Conservation (phyloP, 1,140 invertebrate genomes). For the Meteorus sp. region DNA sequence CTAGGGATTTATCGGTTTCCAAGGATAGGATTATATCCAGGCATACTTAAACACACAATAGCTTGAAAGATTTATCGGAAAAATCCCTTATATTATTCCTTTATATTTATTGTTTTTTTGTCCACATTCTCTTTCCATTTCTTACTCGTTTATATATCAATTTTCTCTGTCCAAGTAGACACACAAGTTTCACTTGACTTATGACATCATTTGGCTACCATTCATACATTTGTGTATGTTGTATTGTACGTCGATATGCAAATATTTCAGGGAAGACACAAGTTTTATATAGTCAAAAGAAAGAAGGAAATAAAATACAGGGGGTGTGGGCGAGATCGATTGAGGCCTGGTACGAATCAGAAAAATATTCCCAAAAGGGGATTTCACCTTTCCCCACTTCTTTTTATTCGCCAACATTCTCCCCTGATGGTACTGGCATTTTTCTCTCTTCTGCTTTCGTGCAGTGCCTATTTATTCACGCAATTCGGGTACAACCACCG, state of each 20-base stretch:
- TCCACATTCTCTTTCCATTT: too few species aligned
- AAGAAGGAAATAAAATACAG: neutral
- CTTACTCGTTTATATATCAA: too few species aligned
- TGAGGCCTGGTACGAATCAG: constrained; percentile 28
- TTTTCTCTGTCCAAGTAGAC: too few species aligned
- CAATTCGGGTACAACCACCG: neutral
- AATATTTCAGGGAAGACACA: constrained; percentile 1
- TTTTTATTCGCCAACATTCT: constrained; percentile 21
- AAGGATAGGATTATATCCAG: constrained; percentile 12
- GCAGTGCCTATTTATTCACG: constrained; percentile 15
- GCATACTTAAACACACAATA: constrained; percentile 3
- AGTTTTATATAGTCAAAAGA: too few species aligned
- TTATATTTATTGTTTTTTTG: constrained; percentile 7
- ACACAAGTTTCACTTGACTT: too few species aligned
- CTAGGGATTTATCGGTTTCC: constrained; percentile 14
- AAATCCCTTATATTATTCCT: constrained; percentile 16
- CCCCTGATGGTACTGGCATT: neutral
- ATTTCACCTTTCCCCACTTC: constrained; percentile 31
- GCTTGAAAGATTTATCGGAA: constrained; percentile 20
- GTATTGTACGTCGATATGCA: neutral
- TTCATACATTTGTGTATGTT: too few species aligned
- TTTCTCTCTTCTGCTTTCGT: neutral
- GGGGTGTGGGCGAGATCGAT: constrained; percentile 35
- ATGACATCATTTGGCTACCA: too few species aligned
- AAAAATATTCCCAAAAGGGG: constrained; percentile 34